Evolutionary conservation across 2,113 vertebrate genomes (phyloP), one percentile per base, ranked within the genome.

Genomic region (Leptobrachium ailaonicum): DNA sequence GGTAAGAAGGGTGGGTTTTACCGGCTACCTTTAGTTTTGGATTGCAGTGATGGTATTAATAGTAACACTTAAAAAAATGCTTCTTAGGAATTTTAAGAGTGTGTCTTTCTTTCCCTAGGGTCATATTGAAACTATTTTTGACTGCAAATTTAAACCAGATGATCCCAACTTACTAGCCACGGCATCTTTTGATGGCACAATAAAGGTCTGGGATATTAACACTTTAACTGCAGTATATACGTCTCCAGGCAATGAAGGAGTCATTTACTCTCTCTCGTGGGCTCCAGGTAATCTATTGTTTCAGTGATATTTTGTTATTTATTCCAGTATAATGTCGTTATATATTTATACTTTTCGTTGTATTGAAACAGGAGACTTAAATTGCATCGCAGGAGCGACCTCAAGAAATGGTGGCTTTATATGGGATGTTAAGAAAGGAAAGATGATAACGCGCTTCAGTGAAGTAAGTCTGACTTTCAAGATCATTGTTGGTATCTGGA

Each of bases 121-220:
- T 85, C 98, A 99, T 47, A 93, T 98, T 82, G 98, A 99, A 92
- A 99, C 98, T 41, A 99, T 99, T 86, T 99, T 99, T 84, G 98
- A 99, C 90, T 99, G 97, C 87, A 98, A 99, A 84, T 99, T 99
- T 86, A 99, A 99, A 83, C 97, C 97, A 8, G 96, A 98, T 43
- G 95, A 99, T 79, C 95, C 96, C 56, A 97, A 98, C 89, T 90
- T 98, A 84, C 89, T 99, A 85, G 97, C 97, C 69, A 99, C 98
- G 20, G 98, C 98, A 32, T 99, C 97, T 13, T 99, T 99, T 89
- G 98, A 99, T 80, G 98, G 98, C 82, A 99, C 97, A 41, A 96
- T 99, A 82, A 99, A 99, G 89, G 95, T 99, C 82, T 99, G 98
- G 98, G 97, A 99, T 85, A 96, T 97, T 79, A 97, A 97, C 89